Conservation (phyloP, 2,888 invertebrate species). For the Conchocele bisecta region DNA sequence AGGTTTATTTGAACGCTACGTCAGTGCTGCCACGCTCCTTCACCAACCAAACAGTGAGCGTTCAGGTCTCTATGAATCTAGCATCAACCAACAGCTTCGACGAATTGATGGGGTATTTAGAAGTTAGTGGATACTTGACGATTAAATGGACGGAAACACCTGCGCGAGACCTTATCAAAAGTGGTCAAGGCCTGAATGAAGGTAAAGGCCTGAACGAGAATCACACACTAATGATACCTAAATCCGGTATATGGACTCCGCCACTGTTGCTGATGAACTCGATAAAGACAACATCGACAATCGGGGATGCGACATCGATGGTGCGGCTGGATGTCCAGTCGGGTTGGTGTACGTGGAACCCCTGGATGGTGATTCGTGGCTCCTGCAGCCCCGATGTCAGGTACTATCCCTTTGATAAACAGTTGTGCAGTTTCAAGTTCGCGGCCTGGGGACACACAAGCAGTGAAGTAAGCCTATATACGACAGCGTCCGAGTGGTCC, state of each 20-base stretch:
- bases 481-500: constrained; percentile 11
- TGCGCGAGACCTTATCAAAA: too few relatives aligned
- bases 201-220: neutral
- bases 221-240: constrained; percentile 18
- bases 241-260: constrained; percentile 46
- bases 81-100: constrained; percentile 46
- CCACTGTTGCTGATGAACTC: constrained; percentile 48
- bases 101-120: constrained; percentile 47
- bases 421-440: constrained; percentile 38
- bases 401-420: constrained; percentile 50
- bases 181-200: too few relatives aligned
- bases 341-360: constrained; percentile 36
- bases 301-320: constrained; percentile 39
- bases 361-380: constrained; percentile 36
- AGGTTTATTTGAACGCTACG: too few relatives aligned
- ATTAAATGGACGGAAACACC: constrained; percentile 35
- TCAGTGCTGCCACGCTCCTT: too few relatives aligned
- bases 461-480: constrained; percentile 22
- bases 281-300: constrained; percentile 26
- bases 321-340: constrained; percentile 29
- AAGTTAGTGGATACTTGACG: constrained; percentile 46
- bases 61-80: constrained; percentile 38
- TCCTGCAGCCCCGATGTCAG: constrained; percentile 44
- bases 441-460: constrained; percentile 40
- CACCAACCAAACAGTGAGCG: constrained; percentile 8